Base-by-base conservation (phyloP, 2,797 vertebrate species). In the Pitangus sulphuratus region DNA sequence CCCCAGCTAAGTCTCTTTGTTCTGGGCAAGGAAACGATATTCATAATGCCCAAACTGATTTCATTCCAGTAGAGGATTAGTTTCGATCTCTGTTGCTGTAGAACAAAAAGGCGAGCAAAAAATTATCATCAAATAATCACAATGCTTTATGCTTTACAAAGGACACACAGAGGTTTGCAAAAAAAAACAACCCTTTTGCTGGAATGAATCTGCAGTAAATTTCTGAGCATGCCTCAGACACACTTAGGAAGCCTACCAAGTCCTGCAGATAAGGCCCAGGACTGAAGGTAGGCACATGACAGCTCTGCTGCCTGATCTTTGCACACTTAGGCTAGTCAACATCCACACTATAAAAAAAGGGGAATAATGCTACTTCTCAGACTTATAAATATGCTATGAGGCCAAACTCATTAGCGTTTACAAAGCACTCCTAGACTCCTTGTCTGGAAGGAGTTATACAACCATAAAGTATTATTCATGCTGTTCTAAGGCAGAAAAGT, bases 401-500 rank as follows among this genome's bases (percentile, higher is more conserved):
- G 60, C 85, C 93, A 84, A 97, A 96, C 81, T 90, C 86, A 94
- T 96, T 94, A 95, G 84, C 1, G 35, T 93, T 90, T 95, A 90
- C 86, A 95, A 96, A 97, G 88, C 74, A 79, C 68, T 90, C 82
- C 76, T 90, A 93, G 94, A 68, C 42, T 89, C 80, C 77, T 95
- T 71, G 53, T 94, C 85, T 96, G 85, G 80, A 96, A 95, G 83
- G 64, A 93, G 85, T 95, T 95, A 96, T 22, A 91, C 89, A 95
- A 85, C 85, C 85, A 95, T 83, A 79, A 96, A 96, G 89, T 92
- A 91, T 96, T 96, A 93, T 86, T 76, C 93, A 84, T 35, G 66
- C 92, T 90, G 58, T 95, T 96, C 83, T 77, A 95, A 90, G 91
- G 90, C 93, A 96, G 83, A 84, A 96, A 95, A 96, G 88, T 94